A percentile compares a stretch with the other conserved stretches of the same genome.
These are phyloP conservation scores for Tromatobia lineatoria DNA, from an alignment of 2,888 invertebrate genomes.

Conservation along the genomic window DNA sequence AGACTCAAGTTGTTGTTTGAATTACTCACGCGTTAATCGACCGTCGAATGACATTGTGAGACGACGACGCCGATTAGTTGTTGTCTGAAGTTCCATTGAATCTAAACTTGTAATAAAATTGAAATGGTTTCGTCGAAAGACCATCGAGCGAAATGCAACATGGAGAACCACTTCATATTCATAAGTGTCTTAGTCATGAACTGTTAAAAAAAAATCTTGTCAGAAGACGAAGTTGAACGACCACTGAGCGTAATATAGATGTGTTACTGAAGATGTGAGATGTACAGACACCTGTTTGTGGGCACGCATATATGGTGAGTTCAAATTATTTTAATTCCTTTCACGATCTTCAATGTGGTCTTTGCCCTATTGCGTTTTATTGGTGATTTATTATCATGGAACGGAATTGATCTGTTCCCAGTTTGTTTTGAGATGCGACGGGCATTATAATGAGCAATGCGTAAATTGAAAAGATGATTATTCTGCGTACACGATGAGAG, in stretches of 20 bases:
- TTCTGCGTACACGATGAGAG: not conserved
- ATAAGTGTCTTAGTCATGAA: slow-evolving; percentile 3
- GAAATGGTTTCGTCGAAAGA: not conserved
- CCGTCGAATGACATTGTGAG: not conserved
- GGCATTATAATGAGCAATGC: not conserved
- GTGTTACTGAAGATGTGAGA: not conserved
- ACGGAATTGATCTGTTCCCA: too few species aligned
- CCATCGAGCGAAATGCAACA: not conserved
- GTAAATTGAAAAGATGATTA: not conserved
- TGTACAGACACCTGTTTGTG: not conserved
- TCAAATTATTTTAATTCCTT: not conserved
- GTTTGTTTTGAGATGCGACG: too few species aligned
- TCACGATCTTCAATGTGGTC: not conserved
- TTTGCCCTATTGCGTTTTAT: not conserved
- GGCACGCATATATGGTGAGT: not conserved
- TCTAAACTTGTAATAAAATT: not conserved
- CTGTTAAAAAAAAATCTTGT: not conserved
- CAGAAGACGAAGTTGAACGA: not conserved
- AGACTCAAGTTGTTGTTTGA: not conserved
- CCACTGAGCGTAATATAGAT: not conserved
- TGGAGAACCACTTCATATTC: not conserved
- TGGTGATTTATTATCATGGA: not conserved
- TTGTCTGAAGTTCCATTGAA: not conserved
- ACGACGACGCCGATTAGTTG: not conserved
- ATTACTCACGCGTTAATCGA: not conserved